Conservation (phyloP, 2,113 vertebrate species). For the Neofelis nebulosa region DNA sequence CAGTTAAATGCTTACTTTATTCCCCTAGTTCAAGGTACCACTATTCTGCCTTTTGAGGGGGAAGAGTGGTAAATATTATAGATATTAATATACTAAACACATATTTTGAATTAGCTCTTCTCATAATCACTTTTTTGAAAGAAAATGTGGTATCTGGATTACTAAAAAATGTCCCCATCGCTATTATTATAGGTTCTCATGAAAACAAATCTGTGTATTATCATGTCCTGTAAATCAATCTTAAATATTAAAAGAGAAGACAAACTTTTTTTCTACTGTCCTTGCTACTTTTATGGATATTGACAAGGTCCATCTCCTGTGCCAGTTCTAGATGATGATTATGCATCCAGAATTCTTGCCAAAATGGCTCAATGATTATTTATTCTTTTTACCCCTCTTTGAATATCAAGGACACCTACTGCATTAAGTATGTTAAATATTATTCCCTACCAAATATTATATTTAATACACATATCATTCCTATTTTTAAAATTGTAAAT, state of each 20-base stretch:
- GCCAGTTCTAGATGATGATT: background rate
- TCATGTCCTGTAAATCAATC: background rate
- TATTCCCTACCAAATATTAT: background rate
- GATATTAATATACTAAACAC: background rate
- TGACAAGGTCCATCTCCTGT: background rate
- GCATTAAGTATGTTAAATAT: background rate
- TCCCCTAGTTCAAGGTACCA: background rate
- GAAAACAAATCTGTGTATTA: background rate
- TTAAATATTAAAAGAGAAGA: background rate
- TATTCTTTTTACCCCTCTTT: background rate
- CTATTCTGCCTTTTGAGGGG: background rate
- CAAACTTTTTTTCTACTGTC: background rate
- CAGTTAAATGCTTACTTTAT: background rate
- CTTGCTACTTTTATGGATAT: background rate
- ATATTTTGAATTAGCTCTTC: background rate
- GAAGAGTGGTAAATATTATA: background rate
- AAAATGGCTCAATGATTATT: background rate
- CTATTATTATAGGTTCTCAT: background rate
- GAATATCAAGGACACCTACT: background rate
- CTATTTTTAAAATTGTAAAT: background rate
- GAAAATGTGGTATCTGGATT: background rate
- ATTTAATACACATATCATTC: background rate
- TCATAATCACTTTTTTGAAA: background rate
- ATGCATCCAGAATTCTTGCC: conserved; percentile 41
- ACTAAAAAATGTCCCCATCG: background rate